These are phyloP conservation scores for Dreissena rostriformis DNA, from an alignment of 1,140 invertebrate species.

Conservation along the genomic window DNA sequence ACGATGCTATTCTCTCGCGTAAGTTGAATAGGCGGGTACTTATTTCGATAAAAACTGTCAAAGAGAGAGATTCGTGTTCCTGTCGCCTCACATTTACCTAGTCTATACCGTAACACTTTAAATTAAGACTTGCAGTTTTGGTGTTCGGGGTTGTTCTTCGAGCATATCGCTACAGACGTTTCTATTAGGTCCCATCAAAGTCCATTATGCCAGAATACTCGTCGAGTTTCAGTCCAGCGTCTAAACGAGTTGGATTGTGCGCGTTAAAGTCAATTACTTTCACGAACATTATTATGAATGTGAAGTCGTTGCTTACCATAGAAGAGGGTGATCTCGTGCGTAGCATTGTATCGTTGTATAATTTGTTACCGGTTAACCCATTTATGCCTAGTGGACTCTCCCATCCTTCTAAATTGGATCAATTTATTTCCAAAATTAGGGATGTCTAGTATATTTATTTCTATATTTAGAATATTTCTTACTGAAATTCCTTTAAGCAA, in stretches of 20 bases:
- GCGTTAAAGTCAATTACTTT: neutral
- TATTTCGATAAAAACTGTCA: neutral
- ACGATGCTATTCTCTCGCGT: constrained; percentile 44
- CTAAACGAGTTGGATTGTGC: neutral
- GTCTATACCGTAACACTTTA: constrained; percentile 40
- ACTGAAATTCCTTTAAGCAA: no score
- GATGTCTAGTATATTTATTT: no score
- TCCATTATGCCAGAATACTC: constrained; percentile 39
- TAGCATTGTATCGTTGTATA: neutral
- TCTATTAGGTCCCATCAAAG: constrained; percentile 37
- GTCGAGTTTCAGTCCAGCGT: no score
- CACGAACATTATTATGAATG: neutral
- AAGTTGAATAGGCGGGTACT: constrained; percentile 39
- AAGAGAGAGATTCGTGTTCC: constrained; percentile 17
- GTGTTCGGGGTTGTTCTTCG: neutral
- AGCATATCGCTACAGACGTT: constrained; percentile 36
- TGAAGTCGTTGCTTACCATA: neutral
- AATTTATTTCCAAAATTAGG: no score
- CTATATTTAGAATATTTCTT: no score
- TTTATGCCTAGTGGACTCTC: no score
- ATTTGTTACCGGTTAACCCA: no score
- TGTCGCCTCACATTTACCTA: constrained; percentile 41
- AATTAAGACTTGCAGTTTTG: constrained; percentile 28
- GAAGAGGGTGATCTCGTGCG: neutral
- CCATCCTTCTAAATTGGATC: no score